Evolutionary conservation across 2,888 invertebrate species (phyloP).

Genomic region (Ryuthela nishihirai): DNA sequence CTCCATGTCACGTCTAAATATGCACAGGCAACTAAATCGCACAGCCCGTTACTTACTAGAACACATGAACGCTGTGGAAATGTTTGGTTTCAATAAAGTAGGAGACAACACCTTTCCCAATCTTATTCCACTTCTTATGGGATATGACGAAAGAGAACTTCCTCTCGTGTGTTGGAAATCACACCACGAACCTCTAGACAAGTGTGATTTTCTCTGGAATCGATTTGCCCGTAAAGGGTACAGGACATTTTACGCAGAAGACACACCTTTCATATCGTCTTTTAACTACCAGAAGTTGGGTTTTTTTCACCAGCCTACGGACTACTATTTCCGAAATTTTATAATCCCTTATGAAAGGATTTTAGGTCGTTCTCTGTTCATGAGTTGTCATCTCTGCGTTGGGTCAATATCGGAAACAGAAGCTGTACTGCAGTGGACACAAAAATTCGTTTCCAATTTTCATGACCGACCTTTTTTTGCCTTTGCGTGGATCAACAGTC

Average conservation of each 20-base stretch:
- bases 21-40: conserved; percentile 68
- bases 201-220: conserved; percentile 48
- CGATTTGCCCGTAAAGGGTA: conserved; percentile 44
- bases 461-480: conserved; percentile 44
- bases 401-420: conserved; percentile 33
- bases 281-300: conserved; percentile 49
- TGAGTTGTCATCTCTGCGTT: conserved; percentile 26
- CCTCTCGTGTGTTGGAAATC: conserved; percentile 25
- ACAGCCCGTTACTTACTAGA: conserved; percentile 61
- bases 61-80: conserved; percentile 61
- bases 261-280: conserved; percentile 46
- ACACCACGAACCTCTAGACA: conserved; percentile 42
- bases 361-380: conserved; percentile 2
- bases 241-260: conserved; percentile 49
- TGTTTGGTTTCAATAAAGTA: conserved; percentile 65
- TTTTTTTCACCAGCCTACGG: conserved; percentile 47
- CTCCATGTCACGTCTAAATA: conserved; percentile 74
- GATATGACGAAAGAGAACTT: conserved; percentile 42
- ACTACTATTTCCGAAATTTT: conserved; percentile 49
- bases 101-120: conserved; percentile 53
- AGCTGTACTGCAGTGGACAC: conserved; percentile 22
- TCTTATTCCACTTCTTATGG: conserved; percentile 46
- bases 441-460: conserved; percentile 21
- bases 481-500: conserved; percentile 48
- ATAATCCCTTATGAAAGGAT: conserved; percentile 46